Evolutionary conservation across 2,888 invertebrate species (phyloP).

Genomic region (Eueremaeus valkanovi): DNA sequence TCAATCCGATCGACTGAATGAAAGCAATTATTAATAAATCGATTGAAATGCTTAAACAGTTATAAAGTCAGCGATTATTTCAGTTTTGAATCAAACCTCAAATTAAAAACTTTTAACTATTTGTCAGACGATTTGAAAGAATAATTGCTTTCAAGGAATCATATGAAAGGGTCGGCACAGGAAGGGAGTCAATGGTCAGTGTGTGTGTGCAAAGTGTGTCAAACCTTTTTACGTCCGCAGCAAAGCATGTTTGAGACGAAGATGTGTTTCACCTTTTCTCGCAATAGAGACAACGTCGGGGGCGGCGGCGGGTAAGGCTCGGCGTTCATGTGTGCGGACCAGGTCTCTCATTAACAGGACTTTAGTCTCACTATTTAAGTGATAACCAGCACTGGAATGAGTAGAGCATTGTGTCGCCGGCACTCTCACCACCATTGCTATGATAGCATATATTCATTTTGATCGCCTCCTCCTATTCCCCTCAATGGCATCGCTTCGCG

Average conservation of each 20-base stretch:
- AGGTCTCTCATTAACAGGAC: slow-evolving; percentile 9
- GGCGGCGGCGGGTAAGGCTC: slow-evolving; percentile 40
- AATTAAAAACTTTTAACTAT: too few relatives aligned
- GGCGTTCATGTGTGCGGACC: slow-evolving; percentile 46
- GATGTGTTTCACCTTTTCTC: slow-evolving; percentile 47
- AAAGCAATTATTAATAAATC: too few relatives aligned
- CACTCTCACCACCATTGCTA: slow-evolving; percentile 24
- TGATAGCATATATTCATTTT: slow-evolving; percentile 4
- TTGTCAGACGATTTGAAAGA: too few relatives aligned
- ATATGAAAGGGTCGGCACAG: not conserved
- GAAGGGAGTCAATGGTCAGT: not conserved
- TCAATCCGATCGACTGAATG: too few relatives aligned
- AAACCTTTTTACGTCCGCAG: slow-evolving; percentile 49
- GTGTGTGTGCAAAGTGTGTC: too few relatives aligned
- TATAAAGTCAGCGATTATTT: too few relatives aligned
- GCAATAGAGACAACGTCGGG: slow-evolving; percentile 44
- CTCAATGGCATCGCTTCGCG: slow-evolving; percentile 13
- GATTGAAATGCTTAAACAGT: too few relatives aligned
- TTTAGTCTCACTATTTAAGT: slow-evolving; percentile 20
- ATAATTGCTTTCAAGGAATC: not conserved
- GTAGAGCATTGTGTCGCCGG: slow-evolving; percentile 21
- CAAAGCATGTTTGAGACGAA: slow-evolving; percentile 48
- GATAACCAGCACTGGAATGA: slow-evolving; percentile 22
- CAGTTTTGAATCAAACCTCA: too few relatives aligned
- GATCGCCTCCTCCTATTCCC: slow-evolving; percentile 22